Conservation (phyloP, 2,113 vertebrate species). For the Chaetorhynchus papuensis region DNA sequence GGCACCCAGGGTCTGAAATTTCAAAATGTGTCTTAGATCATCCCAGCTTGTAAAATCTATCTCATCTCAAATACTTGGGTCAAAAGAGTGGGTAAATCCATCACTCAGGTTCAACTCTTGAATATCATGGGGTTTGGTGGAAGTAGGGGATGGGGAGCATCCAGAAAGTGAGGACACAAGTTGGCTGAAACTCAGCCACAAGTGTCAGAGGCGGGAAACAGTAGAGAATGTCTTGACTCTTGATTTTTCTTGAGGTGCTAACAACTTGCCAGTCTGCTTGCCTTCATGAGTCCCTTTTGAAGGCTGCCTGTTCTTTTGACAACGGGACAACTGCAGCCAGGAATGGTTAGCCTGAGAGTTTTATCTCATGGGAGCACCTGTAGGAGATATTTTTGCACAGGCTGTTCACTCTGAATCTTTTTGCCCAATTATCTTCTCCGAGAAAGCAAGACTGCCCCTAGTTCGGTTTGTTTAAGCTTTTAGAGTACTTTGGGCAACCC, state of each 20-base stretch:
- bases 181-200: not conserved
- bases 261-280: not conserved
- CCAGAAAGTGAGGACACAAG: accelerated
- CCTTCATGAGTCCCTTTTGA: not conserved
- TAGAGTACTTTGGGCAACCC: not conserved
- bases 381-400: not conserved
- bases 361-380: not conserved
- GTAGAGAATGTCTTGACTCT: not conserved
- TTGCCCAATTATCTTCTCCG: not conserved
- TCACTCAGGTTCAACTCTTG: accelerated
- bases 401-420: not conserved
- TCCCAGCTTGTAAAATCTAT: not conserved
- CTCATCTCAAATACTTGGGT: not conserved
- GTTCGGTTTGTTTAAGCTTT: not conserved
- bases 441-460: not conserved
- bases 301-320: not conserved
- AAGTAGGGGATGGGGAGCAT: not conserved
- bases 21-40: not conserved
- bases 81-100: not conserved
- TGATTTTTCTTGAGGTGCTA: not conserved
- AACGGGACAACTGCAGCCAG: not conserved
- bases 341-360: not conserved
- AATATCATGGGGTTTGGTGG: not conserved
- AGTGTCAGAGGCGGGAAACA: not conserved
- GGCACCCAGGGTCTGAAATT: not conserved